These are phyloP conservation scores for Zoanthus gigantus DNA, from an alignment of 92 coral and sea anemone genomes.

Conservation along the genomic window DNA sequence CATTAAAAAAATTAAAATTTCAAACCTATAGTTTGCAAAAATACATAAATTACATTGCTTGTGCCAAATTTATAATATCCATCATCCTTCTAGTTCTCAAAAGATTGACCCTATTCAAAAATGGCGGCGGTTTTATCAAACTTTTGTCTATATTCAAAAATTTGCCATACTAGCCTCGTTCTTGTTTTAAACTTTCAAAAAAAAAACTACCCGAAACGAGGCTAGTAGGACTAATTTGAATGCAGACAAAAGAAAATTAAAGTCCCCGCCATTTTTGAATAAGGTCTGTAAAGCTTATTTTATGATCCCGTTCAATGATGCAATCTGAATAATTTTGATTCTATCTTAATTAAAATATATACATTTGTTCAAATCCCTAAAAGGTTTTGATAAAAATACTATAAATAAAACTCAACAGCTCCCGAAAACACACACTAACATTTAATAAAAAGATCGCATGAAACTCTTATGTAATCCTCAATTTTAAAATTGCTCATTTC, in stretches of 20 bases:
- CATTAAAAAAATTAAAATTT: too few species aligned
- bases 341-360: background rate
- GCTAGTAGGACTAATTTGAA: too few species aligned
- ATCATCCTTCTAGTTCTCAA: too few species aligned
- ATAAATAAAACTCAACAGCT: background rate
- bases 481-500: background rate
- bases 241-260: too few species aligned
- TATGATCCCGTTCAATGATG: background rate
- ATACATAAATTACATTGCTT: too few species aligned
- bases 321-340: background rate
- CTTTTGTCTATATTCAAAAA: background rate
- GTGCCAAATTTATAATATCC: too few species aligned
- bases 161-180: background rate
- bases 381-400: background rate
- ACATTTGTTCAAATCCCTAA: background rate
- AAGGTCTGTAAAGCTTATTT: background rate
- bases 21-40: too few species aligned
- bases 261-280: too few species aligned
- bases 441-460: background rate
- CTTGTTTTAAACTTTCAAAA: too few species aligned
- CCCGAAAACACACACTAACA: background rate
- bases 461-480: background rate
- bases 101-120: too few species aligned
- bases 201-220: too few species aligned
- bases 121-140: too few species aligned